Evolutionary conservation across 2,888 invertebrate genomes (phyloP).

Genomic region (Caradrina clavipalpis): DNA sequence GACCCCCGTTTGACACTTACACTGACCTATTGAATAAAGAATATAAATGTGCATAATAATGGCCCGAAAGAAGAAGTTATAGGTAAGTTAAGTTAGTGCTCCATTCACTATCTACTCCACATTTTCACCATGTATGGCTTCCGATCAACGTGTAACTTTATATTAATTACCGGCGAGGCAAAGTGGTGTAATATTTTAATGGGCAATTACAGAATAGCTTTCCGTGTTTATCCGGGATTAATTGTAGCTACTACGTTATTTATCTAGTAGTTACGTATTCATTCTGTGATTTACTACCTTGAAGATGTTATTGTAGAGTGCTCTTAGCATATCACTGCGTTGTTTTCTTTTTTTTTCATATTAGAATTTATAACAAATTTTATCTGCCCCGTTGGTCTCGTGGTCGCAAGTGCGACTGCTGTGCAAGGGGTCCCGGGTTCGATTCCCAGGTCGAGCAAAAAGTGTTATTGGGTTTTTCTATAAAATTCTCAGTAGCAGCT

Average conservation of each 20-base stretch:
- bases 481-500: too few species aligned
- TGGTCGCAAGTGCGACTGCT: too few species aligned
- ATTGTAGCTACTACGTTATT: conserved; percentile 18
- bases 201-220: conserved; percentile 55
- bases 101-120: conserved; percentile 13
- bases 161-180: conserved; percentile 53
- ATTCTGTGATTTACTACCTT: conserved; percentile 2
- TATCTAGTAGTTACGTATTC: conserved; percentile 1
- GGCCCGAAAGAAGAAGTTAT: background rate
- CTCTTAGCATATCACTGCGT: background rate
- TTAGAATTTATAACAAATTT: too few species aligned
- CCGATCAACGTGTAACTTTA: conserved; percentile 60
- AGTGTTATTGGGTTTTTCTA: too few species aligned
- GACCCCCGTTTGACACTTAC: too few species aligned
- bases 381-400: too few species aligned
- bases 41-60: too few species aligned
- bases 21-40: too few species aligned
- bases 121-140: conserved; percentile 34
- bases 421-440: too few species aligned
- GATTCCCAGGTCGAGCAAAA: too few species aligned
- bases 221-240: conserved; percentile 40
- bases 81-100: background rate
- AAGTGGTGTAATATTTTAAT: conserved; percentile 60
- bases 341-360: background rate
- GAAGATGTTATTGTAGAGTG: background rate